phyloP scores from a whole-genome alignment of 2,113 vertebrate genomes.

The Coregonus clupeaformis region DNA sequence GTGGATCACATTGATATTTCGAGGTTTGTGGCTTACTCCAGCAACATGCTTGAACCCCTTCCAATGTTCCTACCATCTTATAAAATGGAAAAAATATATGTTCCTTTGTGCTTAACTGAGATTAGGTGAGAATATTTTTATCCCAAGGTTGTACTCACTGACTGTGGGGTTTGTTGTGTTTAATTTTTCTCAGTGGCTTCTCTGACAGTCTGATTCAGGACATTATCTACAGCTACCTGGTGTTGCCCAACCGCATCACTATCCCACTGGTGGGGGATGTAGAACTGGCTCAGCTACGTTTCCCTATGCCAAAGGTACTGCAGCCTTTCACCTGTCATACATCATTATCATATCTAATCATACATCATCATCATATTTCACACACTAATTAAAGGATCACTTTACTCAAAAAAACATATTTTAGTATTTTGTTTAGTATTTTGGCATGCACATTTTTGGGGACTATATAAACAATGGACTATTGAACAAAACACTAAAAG shows the following conservation, averaged over 20 bases:
- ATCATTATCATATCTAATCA: neutral
- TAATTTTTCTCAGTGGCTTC: constrained; percentile 76
- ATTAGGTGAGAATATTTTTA: constrained; percentile 56
- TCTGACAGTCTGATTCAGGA: constrained; percentile 94
- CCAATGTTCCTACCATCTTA: constrained; percentile 37
- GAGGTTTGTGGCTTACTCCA: constrained; percentile 23
- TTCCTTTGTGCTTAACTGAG: constrained; percentile 20
- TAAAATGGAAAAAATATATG: constrained; percentile 16
- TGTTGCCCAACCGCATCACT: constrained; percentile 93
- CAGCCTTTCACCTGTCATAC: neutral
- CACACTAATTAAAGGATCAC: too few relatives aligned
- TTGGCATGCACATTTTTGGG: too few relatives aligned
- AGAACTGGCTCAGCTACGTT: constrained; percentile 86
- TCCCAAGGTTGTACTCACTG: constrained; percentile 37
- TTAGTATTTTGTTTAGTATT: too few relatives aligned
- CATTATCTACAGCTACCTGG: constrained; percentile 91
- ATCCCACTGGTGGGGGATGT: constrained; percentile 91
- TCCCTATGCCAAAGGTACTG: constrained; percentile 94
- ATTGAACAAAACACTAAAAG: too few relatives aligned
- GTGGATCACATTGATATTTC: constrained; percentile 34
- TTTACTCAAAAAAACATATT: too few relatives aligned
- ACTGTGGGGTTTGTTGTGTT: constrained; percentile 30
- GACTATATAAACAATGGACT: too few relatives aligned
- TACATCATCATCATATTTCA: neutral
- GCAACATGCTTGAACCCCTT: constrained; percentile 44